phyloP scores from a whole-genome alignment of 92 coral and sea anemone genomes.

The Umimayanthus kanabou region DNA sequence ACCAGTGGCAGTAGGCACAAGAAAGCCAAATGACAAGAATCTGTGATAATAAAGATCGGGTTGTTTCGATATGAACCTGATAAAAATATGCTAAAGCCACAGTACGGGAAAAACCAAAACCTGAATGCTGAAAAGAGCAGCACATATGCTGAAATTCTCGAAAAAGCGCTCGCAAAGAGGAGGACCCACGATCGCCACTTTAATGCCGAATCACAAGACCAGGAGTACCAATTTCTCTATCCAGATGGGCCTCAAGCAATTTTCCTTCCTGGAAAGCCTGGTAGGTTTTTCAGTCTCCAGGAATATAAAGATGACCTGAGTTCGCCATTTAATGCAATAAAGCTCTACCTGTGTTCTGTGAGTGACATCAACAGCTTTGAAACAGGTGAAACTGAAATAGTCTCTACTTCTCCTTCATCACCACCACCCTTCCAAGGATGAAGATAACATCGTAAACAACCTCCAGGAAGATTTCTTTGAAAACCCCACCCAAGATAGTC shows the following conservation, averaged over 20 bases:
- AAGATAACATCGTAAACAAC: background rate
- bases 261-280: constrained; percentile 39
- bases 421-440: background rate
- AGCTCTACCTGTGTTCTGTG: constrained; percentile 48
- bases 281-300: constrained; percentile 42
- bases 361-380: constrained; percentile 32
- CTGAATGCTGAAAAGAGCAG: constrained; percentile 40
- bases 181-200: constrained; percentile 48
- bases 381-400: constrained; percentile 7
- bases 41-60: constrained; percentile 39
- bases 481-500: background rate
- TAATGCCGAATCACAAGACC: constrained; percentile 20
- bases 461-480: constrained; percentile 7
- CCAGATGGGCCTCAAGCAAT: constrained; percentile 38
- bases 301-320: constrained; percentile 35
- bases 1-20: constrained; percentile 9
- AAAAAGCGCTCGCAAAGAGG: constrained; percentile 48
- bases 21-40: constrained; percentile 32
- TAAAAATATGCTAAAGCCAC: constrained; percentile 34
- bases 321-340: background rate
- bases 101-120: constrained; percentile 9
- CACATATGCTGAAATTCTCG: constrained; percentile 45
- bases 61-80: constrained; percentile 38
- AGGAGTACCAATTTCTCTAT: constrained; percentile 41
- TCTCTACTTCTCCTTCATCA: background rate